Evolutionary conservation across 1,140 invertebrate species (phyloP).

Genomic region (Cepaea nemoralis): DNA sequence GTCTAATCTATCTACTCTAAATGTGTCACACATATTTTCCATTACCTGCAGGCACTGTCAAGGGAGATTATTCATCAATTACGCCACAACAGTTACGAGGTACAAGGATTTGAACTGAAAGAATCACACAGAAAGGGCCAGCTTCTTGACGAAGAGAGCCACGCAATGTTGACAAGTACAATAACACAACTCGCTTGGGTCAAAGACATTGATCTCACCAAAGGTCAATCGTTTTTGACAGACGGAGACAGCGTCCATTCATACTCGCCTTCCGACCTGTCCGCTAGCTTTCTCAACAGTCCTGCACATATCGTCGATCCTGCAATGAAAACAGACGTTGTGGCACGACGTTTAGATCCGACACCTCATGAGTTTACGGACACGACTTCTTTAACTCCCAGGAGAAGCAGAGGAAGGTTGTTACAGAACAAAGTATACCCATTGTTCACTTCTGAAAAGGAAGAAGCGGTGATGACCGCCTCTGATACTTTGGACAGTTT

Average conservation of each 20-base stretch:
- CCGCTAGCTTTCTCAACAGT: background rate
- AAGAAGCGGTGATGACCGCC: background rate
- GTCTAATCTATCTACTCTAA: too few relatives aligned
- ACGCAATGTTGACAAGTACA: constrained; percentile 45
- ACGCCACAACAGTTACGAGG: constrained; percentile 42
- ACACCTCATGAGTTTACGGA: background rate
- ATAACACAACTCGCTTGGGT: constrained; percentile 68
- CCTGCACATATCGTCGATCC: background rate
- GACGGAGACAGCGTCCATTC: constrained; percentile 45
- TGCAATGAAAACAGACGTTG: background rate
- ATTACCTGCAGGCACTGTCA: constrained; percentile 56
- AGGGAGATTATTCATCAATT: constrained; percentile 57
- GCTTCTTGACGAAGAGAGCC: constrained; percentile 26
- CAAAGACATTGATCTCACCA: constrained; percentile 65
- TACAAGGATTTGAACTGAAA: constrained; percentile 45
- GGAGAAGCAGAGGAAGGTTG: background rate
- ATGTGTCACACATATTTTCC: background rate
- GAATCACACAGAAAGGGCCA: constrained; percentile 1
- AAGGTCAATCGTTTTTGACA: constrained; percentile 54
- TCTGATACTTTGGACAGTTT: background rate
- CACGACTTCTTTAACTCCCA: background rate
- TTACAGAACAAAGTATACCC: background rate
- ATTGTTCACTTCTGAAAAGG: background rate
- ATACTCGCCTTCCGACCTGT: background rate
- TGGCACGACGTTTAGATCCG: background rate